Evolutionary conservation across 2,888 invertebrate species (phyloP), one percentile per base, ranked within the genome.

Genomic region (Scelioninae gen. 1): DNA sequence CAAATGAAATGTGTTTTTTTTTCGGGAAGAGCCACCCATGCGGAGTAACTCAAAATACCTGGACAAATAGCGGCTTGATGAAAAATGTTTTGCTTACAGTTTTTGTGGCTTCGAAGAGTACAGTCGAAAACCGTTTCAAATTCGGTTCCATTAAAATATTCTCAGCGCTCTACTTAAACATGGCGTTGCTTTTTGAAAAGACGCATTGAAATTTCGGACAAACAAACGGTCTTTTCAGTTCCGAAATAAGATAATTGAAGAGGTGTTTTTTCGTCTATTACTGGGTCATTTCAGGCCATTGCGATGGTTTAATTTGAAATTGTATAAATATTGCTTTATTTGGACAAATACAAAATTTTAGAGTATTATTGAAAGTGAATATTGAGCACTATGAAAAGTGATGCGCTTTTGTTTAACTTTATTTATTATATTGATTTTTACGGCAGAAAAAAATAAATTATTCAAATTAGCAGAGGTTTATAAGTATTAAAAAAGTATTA

Each of bases 1-100:
- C n/a, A n/a, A n/a, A n/a, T n/a, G n/a, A 34, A 34, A 34, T 34
- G 34, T 34, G 9, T 7, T 29, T 40, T 62, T 66, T 56, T 77
- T 66, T 49, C 38, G 11, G 62, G 45, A 72, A 23, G 11, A 71
- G 45, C 53, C 72, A 72, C 72, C 62, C 55, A 55, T 55, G 34
- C 65, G 11, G 45, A 68, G 66, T 15, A 11, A 69, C n/a, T n/a
- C n/a, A n/a, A n/a, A n/a, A n/a, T n/a, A n/a, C n/a, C n/a, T n/a
- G n/a, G n/a, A n/a, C n/a, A n/a, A n/a, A n/a, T n/a, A n/a, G n/a
- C 45, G 47, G 55, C 68, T 55, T 34, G 49, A 71, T 60, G 34
- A 72, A 79, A 60, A 66, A 72, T 79, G 72, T 66, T 58, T 79
- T 69, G 80, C 80, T 80, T 80, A 74, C 49, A 38, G 15, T 72